A percentile compares a stretch with the other conserved stretches of the same genome.
These are phyloP conservation scores for Leptinotarsa tumamoca DNA, from an alignment of 2,888 invertebrate species.

Conservation along the genomic window DNA sequence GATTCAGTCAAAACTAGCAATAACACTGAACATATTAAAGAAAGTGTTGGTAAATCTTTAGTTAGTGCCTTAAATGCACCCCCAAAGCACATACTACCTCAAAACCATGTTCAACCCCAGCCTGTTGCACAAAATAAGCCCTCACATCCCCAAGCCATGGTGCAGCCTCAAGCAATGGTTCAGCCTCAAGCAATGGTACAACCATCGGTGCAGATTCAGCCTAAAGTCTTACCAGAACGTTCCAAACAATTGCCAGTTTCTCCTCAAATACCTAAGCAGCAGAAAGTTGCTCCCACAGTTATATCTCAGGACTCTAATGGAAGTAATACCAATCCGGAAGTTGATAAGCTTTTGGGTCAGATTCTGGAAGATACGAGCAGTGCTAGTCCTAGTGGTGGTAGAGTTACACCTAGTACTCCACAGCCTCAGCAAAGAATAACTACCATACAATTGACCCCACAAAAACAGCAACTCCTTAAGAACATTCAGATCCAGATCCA, in stretches of 20 bases:
- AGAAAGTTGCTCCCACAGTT: conserved; percentile 52
- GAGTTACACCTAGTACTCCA: conserved; percentile 31
- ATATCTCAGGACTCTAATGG: conserved; percentile 51
- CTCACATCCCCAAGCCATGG: conserved; percentile 55
- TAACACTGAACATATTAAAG: conserved; percentile 51
- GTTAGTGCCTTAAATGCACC: conserved; percentile 56
- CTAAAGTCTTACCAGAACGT: conserved; percentile 44
- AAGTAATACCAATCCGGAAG: conserved; percentile 56
- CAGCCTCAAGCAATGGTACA: conserved; percentile 55
- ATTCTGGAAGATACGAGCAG: conserved; percentile 59
- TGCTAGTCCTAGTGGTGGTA: conserved; percentile 35
- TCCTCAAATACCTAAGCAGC: conserved; percentile 50
- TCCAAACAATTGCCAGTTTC: conserved; percentile 42
- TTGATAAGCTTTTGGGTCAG: conserved; percentile 63
- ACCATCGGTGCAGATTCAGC: conserved; percentile 35
- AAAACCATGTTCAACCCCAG: conserved; percentile 56
- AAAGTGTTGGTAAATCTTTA: conserved; percentile 46
- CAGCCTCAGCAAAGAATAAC: conserved; percentile 71
- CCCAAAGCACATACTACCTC: conserved; percentile 57
- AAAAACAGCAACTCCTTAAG: conserved; percentile 75
- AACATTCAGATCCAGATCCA: conserved; percentile 78
- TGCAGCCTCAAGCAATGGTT: conserved; percentile 59
- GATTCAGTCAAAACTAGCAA: conserved; percentile 48
- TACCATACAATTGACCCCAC: conserved; percentile 79
- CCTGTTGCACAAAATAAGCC: conserved; percentile 49